Evolutionary conservation across 2,888 invertebrate genomes (phyloP), one percentile per base, ranked within the genome.

Genomic region (Cloeon dipterum): DNA sequence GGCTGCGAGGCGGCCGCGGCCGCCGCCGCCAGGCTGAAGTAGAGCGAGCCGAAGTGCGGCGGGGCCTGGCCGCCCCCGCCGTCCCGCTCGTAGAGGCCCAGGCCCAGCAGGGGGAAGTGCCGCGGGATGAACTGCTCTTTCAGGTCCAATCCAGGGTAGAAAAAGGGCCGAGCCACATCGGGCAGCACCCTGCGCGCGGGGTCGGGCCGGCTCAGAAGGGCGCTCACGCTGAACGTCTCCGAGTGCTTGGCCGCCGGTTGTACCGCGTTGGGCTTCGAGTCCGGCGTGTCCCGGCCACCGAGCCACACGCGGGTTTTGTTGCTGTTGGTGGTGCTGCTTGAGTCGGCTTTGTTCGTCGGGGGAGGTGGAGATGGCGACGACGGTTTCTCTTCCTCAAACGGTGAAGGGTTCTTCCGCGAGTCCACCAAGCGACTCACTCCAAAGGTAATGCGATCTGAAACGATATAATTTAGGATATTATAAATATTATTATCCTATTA

Each of bases 211-310:
- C 36, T 39, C 34, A 85, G 56, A 23, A 85, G 59, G 1, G 83
- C 83, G 43, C 76, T 79, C 26, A 85, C 82, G 38, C 81, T 81
- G 56, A 83, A 85, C 18, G 76, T 66, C 57, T 82, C 82, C 11
- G 79, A 81, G 60, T 75, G 70, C 54, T 76, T 76, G 8, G 63
- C 57, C 7, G 55, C 55, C 20, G 50, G 10, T n/a, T n/a, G n/a
- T 7, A 23, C 25, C 8, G 25, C 25, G n/a, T 23, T n/a, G 23
- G 5, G 29, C 7, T 16, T 14, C 29, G 3, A 62, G 13, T 61
- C 59, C 36, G 66, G 65, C 2, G 61, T 61, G 4, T 56, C 48
- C 11, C 33, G 54, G 53, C 59, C 58, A 21, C 53, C 55, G 50
- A 58, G n/a, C 29, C 13, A 7, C 17, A 34, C 35, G n/a, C 20